Base-by-base conservation (phyloP, 35 echinoderm and acorn worm species). In the Apostichopus japonicus region DNA sequence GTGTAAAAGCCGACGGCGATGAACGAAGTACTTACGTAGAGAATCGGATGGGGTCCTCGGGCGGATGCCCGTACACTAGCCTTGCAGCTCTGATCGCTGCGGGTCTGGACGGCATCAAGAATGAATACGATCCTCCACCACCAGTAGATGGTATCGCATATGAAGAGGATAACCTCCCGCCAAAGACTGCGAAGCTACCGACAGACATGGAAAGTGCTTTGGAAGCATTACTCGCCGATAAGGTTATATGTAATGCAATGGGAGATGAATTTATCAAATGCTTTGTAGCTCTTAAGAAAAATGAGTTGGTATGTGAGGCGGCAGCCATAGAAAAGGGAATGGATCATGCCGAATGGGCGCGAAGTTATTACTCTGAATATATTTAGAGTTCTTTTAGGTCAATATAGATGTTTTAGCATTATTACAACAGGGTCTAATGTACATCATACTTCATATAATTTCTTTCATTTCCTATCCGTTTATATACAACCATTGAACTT, bases 191-290 rank as follows among this genome's bases (percentile, higher is more conserved):
- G 1, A 77, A 62, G 16, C 55, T 96, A 65, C 95, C 95, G 0
- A 86, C 54, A 27, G 86, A 65, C 53, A 93, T 96, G 92, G 78
- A 96, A 87, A 61, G 55, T 23, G 95, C 92, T 9, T 19, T 96
- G 15, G 79, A 96, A 86, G 92, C 86, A 53, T 65, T 96, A 19
- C 1, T 91, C 10, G 58, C 23, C 6, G 95, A 96, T 75, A 56
- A 91, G 6, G 88, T 93, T 1, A 96, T 96, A 10, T 53, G 92
- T n/a, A 33, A 90, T 5, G 92, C 92, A 8, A 55, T 96, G 27
- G 95, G 95, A 19, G 87, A 91, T 24, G 95, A 94, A 44, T 96
- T 96, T 44, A 90, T 93, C 23, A 93, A 96, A 63, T 91, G 87
- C 54, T 96, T 96, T 53, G 54, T 79, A 10, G 92, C 92, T n/a